phyloP scores from a whole-genome alignment of 2,113 vertebrate species.

The Aphelocoma coerulescens region DNA sequence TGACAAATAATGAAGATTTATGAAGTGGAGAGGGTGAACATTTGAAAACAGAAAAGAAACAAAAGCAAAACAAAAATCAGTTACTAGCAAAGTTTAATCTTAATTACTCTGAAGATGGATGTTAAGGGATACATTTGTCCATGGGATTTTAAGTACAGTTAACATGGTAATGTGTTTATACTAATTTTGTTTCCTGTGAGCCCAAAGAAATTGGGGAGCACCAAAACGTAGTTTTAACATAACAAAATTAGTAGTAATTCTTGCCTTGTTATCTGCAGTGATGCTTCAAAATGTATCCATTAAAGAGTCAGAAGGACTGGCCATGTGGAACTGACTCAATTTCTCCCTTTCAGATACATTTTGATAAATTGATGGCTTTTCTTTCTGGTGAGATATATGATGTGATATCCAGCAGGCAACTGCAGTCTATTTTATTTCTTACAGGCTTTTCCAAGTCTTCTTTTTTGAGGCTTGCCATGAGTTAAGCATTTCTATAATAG shows the following conservation, averaged over 20 bases:
- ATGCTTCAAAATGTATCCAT: constrained; percentile 97
- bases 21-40: neutral
- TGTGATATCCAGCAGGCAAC: constrained; percentile 85
- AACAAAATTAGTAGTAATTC: constrained; percentile 87
- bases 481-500: constrained; percentile 92
- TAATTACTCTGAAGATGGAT: neutral
- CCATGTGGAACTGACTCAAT: constrained; percentile 47
- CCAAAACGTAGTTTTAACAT: constrained; percentile 55
- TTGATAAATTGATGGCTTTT: constrained; percentile 83
- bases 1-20: neutral
- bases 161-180: constrained; percentile 81
- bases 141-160: constrained; percentile 83
- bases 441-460: constrained; percentile 64
- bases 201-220: constrained; percentile 57
- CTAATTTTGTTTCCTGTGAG: constrained; percentile 87
- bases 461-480: constrained; percentile 86
- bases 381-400: constrained; percentile 84
- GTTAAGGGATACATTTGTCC: constrained; percentile 76
- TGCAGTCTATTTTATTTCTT: constrained; percentile 69
- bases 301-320: constrained; percentile 59
- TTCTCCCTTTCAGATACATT: constrained; percentile 84
- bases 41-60: neutral
- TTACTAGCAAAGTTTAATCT: constrained; percentile 1
- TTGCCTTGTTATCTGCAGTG: constrained; percentile 83
- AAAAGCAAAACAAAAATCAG: neutral